Evolutionary conservation across 2,113 vertebrate genomes (phyloP), one percentile per base, ranked within the genome.

Genomic region (Aviceda subcristata): DNA sequence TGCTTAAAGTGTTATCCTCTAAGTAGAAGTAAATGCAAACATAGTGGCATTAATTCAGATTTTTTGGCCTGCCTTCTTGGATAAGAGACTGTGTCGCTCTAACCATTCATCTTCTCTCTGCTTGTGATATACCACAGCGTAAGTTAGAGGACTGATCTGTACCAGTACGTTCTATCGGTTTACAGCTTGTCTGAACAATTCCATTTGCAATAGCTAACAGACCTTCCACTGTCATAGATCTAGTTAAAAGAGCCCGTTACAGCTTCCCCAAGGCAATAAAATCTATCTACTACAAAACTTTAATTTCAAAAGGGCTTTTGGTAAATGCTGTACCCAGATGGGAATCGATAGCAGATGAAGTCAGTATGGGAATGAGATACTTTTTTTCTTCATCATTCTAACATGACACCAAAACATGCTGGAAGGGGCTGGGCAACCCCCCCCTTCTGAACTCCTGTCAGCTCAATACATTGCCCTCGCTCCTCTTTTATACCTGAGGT

Each of bases 401-500:
- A 69, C 56, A 48, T 10, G 68, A 90, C 84, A 92, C 34, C 57
- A 41, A 78, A 89, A 83, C 32, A 30, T 7, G 12, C 12, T 72
- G 66, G 56, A 66, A 39, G 32, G 38, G 29, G 24, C 57, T 0
- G 1, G 50, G 67, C 12, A 68, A 88, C 71, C 48, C 26, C 22
- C 86, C 43, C 56, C 9, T 57, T 67, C 39, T 45, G 60, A 96
- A 81, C 3, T 50, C 69, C 11, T 60, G 74, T 27, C 57, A 23
- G 32, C 55, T 83, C 29, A 88, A 26, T 59, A 29, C 29, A 22
- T 6, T 24, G 45, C 39, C 71, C 59, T 88, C n/a, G 13, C 60
- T 38, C 8, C 18, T 50, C 94, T 81, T 64, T 82, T 86, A 20
- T 98, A 99, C 99, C 99, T 99, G 99, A 99, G 73, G 99, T 99